Conservation (phyloP, 1,140 invertebrate species). For the Drosophila sproati region DNA sequence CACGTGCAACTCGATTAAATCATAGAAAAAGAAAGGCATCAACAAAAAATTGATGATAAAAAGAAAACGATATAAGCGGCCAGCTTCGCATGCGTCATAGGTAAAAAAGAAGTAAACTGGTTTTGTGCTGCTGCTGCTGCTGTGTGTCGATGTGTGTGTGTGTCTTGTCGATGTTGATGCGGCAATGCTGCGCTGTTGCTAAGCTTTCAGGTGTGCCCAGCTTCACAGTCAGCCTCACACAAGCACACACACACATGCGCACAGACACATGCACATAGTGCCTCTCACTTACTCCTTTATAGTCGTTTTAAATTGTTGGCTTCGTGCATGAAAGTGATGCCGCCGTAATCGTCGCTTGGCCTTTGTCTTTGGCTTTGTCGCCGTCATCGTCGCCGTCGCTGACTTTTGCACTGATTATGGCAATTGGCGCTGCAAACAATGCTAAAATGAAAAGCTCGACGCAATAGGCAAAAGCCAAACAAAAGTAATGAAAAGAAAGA, state of each 20-base stretch:
- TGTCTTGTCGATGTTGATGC: conserved; percentile 47
- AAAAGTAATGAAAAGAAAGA: conserved; percentile 73
- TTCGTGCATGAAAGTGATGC: conserved; percentile 34
- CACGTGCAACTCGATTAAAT: conserved; percentile 32
- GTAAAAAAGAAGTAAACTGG: conserved; percentile 62
- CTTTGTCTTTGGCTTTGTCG: conserved; percentile 58
- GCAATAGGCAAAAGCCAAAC: conserved; percentile 67
- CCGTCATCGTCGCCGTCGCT: conserved; percentile 13
- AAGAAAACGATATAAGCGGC: conserved; percentile 10
- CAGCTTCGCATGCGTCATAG: conserved; percentile 61
- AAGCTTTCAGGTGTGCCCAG: conserved; percentile 30
- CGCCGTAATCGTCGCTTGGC: conserved; percentile 48
- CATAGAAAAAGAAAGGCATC: conserved; percentile 15
- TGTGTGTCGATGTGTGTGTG: too few relatives aligned
- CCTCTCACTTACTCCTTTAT: conserved; percentile 1
- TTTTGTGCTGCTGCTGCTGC: conserved; percentile 35
- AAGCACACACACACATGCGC: neutral
- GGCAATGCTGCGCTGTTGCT: conserved; percentile 64
- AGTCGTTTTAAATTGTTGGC: neutral
- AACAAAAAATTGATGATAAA: conserved; percentile 8
- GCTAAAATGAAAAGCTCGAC: conserved; percentile 62
- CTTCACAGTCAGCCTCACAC: neutral
- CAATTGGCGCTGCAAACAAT: conserved; percentile 77
- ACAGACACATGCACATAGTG: neutral
- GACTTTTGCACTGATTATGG: conserved; percentile 76